A percentile compares a stretch with the other conserved stretches of the same genome.
Conservation (phyloP, 2,888 invertebrate genomes). For the Trissolcus brochymenae region DNA sequence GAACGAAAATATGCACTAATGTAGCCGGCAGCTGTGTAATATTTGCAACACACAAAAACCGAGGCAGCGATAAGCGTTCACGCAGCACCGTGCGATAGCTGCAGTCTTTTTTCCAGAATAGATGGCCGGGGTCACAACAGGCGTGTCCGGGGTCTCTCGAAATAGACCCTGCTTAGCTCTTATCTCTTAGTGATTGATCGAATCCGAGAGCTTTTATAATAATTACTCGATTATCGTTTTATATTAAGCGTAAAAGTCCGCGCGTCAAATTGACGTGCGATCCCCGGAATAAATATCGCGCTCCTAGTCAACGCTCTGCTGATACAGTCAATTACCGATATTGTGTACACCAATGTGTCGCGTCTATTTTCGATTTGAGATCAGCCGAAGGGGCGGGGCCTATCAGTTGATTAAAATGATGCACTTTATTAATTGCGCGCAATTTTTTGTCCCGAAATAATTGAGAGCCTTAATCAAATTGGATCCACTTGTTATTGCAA, state of each 20-base stretch:
- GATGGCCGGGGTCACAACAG: constrained; percentile 60
- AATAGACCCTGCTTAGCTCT: constrained; percentile 62
- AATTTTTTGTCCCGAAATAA: too few relatives aligned
- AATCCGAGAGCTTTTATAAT: constrained; percentile 70
- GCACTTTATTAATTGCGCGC: too few relatives aligned
- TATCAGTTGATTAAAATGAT: constrained; percentile 18
- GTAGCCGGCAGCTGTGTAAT: constrained; percentile 41
- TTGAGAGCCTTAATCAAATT: too few relatives aligned
- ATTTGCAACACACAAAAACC: constrained; percentile 51
- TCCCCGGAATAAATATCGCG: constrained; percentile 36
- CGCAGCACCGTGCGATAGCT: constrained; percentile 52
- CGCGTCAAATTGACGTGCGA: constrained; percentile 61
- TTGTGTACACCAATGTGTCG: constrained; percentile 40
- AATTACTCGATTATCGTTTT: constrained; percentile 69
- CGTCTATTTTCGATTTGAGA: constrained; percentile 25
- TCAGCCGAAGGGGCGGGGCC: constrained; percentile 30
- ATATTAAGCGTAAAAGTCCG: constrained; percentile 68
- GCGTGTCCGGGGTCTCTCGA: constrained; percentile 64
- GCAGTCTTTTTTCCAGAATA: constrained; percentile 59
- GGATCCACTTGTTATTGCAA: too few relatives aligned
- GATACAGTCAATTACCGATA: constrained; percentile 47
- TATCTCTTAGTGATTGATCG: constrained; percentile 73
- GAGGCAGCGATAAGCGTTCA: constrained; percentile 50
- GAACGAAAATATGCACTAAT: constrained; percentile 48
- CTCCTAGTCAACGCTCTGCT: constrained; percentile 21